Base-by-base conservation (phyloP, 2,888 invertebrate species). In the Drosophila cognata region DNA sequence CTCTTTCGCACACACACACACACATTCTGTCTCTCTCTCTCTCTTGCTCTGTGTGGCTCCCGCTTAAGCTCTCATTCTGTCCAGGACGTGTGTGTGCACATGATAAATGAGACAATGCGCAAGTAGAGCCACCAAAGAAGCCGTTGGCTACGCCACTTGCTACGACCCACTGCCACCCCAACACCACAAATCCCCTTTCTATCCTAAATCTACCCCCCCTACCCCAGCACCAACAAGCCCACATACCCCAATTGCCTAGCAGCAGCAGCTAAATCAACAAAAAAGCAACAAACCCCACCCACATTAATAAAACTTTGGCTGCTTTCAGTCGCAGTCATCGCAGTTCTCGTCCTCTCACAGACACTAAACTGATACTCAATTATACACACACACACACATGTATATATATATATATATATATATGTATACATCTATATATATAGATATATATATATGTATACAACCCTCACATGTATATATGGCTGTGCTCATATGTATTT, bases 261-360 rank as follows among this genome's bases (percentile, higher is more conserved):
- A 46, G 46, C 46, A 46, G 46, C 80, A 74, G 82, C 76, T 81
- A 84, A 84, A 87, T 82, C 87, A 87, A 84, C 88, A 81, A 69
- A 80, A 80, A 74, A 81, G 67, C 79, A 78, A 79, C 64, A 68
- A 65, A 51, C 73, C 48, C 52, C 83, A 76, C 84, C 85, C 77
- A 82, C 88, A 85, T 85, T 85, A 85, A 85, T 85, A 85, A 88
- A 85, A 88, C 88, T 85, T 85, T 85, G 88, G 80, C 88, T 88
- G 85, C 82, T 72, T 77, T 73, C 82, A 82, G 72, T 74, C 74
- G 79, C 73, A 71, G 65, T 66, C 74, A 70, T 72, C 71, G 75
- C 71, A 25, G 36, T 59, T 58, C 52, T 63, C 66, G 59, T 73
- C 76, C 73, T 73, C 61, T 68, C 67, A 70, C 85, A 88, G 81